Percentiles rank a stretch among this genome's conserved stretches.
Evolutionary conservation across 2,888 invertebrate genomes (phyloP).

Genomic region (Actias luna): DNA sequence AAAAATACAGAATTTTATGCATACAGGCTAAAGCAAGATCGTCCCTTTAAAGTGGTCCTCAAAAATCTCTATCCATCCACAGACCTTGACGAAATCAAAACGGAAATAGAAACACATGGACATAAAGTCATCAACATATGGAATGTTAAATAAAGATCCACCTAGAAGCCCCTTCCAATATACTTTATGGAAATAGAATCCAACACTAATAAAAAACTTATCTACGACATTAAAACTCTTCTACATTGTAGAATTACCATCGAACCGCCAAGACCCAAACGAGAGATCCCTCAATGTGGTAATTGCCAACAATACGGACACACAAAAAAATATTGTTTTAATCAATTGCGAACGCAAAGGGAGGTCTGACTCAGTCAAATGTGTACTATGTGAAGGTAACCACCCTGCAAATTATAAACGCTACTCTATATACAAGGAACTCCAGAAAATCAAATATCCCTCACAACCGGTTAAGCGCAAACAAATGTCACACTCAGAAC

Average conservation of each 20-base stretch:
- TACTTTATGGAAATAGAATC: constrained; percentile 15
- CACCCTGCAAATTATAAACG: constrained; percentile 31
- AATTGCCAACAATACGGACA: constrained; percentile 34
- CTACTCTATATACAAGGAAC: constrained; percentile 21
- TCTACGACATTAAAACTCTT: constrained; percentile 20
- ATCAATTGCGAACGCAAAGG: constrained; percentile 23
- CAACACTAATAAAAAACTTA: constrained; percentile 14
- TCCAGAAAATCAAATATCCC: constrained; percentile 22
- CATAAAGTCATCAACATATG: constrained; percentile 16
- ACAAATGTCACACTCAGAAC: not conserved
- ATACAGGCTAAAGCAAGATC: constrained; percentile 24
- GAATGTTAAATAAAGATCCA: too few species aligned
- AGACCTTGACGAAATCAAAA: constrained; percentile 15
- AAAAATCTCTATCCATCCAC: too few species aligned
- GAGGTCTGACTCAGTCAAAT: constrained; percentile 28
- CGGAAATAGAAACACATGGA: not conserved
- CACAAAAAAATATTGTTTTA: constrained; percentile 25
- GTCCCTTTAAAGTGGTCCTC: constrained; percentile 24
- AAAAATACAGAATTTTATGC: constrained; percentile 21
- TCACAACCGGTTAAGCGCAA: not conserved
- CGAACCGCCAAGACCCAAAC: constrained; percentile 29
- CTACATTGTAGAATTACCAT: constrained; percentile 18
- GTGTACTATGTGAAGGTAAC: constrained; percentile 29
- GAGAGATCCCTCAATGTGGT: constrained; percentile 27
- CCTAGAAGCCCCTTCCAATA: constrained; percentile 17